phyloP scores from a whole-genome alignment of 1,140 invertebrate species.

The Cherax quadricarinatus region DNA sequence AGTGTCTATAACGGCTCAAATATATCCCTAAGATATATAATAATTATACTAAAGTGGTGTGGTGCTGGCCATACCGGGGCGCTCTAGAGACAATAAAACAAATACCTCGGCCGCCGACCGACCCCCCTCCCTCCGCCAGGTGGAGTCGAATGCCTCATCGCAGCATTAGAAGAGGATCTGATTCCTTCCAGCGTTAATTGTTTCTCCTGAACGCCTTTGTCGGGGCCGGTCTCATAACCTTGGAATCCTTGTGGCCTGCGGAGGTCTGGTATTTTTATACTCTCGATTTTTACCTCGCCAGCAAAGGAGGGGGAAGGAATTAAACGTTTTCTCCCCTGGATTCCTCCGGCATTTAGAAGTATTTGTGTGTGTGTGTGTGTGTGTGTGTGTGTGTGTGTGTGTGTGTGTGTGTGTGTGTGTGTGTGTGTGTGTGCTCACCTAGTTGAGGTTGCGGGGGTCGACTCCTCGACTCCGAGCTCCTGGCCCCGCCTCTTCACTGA shows the following conservation, averaged over 20 bases:
- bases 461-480: no score
- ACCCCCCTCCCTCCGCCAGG: not conserved
- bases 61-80: not conserved
- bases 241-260: slow-evolving; percentile 2
- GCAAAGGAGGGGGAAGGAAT: not conserved
- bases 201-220: slow-evolving; percentile 14
- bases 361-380: not conserved
- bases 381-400: no score
- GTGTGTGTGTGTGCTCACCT: no score
- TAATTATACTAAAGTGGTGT: no score
- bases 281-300: not conserved
- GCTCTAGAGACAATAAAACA: not conserved
- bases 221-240: not conserved
- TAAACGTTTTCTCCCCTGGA: not conserved
- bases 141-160: not conserved
- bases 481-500: no score
- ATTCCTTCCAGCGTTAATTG: slow-evolving; percentile 11
- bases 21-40: no score
- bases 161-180: slow-evolving; percentile 2
- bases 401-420: not conserved
- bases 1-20: no score
- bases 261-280: not conserved
- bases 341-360: not conserved
- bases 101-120: not conserved
- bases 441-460: no score